Conservation (phyloP, 2,113 vertebrate genomes). For the Psephotus haematonotus region DNA sequence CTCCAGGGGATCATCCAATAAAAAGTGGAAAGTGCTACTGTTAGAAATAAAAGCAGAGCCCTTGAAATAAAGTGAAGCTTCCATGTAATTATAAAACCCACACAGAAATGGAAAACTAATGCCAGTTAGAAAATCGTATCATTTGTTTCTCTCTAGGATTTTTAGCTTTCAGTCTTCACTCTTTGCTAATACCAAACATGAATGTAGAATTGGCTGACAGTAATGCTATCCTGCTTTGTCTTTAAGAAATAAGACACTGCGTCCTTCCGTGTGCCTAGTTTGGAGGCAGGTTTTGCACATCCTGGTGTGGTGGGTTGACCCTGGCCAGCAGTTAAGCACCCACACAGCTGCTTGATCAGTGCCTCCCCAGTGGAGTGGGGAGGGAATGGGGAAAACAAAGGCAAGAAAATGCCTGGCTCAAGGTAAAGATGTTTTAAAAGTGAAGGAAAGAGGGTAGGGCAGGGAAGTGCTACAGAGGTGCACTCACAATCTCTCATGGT, state of each 20-base stretch:
- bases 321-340: neutral
- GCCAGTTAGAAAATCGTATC: neutral
- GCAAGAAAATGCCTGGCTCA: neutral
- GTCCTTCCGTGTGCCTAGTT: neutral
- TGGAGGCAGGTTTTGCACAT: neutral
- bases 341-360: neutral
- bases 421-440: neutral
- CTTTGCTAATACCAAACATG: neutral
- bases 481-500: fast-evolving
- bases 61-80: slow-evolving; percentile 6
- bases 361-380: neutral
- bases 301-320: neutral
- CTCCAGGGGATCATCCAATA: neutral
- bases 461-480: neutral
- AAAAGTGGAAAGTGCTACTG: neutral
- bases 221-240: neutral
- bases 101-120: neutral
- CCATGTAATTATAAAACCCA: neutral
- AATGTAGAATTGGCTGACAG: neutral
- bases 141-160: neutral
- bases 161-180: neutral
- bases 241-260: neutral
- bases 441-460: neutral
- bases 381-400: neutral
- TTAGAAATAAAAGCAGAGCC: neutral